Conservation (phyloP, 30 jellyfish, hydroid and myxozoan species). For the Sanderia malayensis region DNA sequence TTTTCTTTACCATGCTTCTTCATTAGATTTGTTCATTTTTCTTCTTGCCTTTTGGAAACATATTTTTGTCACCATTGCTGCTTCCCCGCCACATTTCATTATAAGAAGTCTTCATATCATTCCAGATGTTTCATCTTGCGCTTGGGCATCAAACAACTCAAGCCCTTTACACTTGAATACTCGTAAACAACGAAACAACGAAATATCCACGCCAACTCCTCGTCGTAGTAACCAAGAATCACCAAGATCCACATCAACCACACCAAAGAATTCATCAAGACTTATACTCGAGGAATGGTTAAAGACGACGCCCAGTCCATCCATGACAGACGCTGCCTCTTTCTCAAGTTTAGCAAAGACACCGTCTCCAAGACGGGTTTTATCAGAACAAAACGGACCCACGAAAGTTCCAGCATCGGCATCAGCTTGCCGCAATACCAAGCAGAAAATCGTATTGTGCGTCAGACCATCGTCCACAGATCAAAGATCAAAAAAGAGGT, state of each 20-base stretch:
- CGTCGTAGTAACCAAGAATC: too few species aligned
- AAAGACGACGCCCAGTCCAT: slow-evolving; percentile 47
- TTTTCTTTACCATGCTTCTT: not conserved
- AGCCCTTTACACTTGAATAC: not conserved
- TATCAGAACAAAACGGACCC: slow-evolving; percentile 11
- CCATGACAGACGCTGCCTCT: not conserved
- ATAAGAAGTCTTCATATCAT: not conserved
- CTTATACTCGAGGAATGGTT: slow-evolving; percentile 50
- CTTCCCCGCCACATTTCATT: not conserved
- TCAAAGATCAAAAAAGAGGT: slow-evolving; percentile 16
- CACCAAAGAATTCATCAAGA: slow-evolving; percentile 59
- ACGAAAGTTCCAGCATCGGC: not conserved
- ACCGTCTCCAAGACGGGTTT: slow-evolving; percentile 8
- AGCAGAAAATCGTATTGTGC: slow-evolving; percentile 28
- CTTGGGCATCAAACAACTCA: not conserved
- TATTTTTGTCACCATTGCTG: not conserved
- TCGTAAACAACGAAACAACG: not conserved
- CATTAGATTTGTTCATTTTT: not conserved
- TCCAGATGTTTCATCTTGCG: not conserved
- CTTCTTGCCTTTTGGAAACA: not conserved
- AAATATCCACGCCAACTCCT: not conserved
- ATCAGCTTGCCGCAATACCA: not conserved
- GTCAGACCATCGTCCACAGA: slow-evolving; percentile 47
- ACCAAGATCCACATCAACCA: slow-evolving; percentile 2
- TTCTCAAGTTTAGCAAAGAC: slow-evolving; percentile 4